Base-by-base conservation (phyloP, 1,140 invertebrate genomes). In the Aphis craccivora region DNA sequence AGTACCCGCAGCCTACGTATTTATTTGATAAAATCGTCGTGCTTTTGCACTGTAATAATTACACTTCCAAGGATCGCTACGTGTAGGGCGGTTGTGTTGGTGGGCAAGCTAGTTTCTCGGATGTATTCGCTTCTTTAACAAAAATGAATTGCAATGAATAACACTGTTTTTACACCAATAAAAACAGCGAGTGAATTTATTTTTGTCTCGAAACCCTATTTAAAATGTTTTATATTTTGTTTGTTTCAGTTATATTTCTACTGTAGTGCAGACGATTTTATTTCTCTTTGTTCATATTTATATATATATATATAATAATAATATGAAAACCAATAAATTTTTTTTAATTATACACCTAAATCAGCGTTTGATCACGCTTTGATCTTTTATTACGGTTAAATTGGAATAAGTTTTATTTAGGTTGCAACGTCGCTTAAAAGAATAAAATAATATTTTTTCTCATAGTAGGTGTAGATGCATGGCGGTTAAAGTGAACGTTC, bases 391-490 rank as follows among this genome's bases (percentile, higher is more conserved):
- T 2, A 7, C 2, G 7, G n/a, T 89, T 53, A 37, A 89, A 89
- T 53, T 89, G 48, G 87, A 89, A 53, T 76, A 89, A 37, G 48
- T 37, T 89, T 53, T 45, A 89, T 53, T 89, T 37, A 25, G 11
- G 60, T 1, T 76, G 20, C 45, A 48, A 22, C 22, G 7, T 53
- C 20, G 35, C 20, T 37, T 35, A 11, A 53, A 88, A 88, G 8
- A 23, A 51, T 53, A 53, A 53, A 89, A 53, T 37, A 7, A 51
- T 53, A 18, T 53, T 89, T 86, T 89, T 88, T 53, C 45, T 35
- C 86, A 89, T 45, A 0, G 8, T 35, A 8, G 2, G 8, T 35
- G 7, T 45, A 45, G 37, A 48, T 86, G 8, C 37, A 45, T 18
- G n/a, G 30, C 4, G 14, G 6, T 14, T 88, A 48, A 89, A 53